Percentiles rank a stretch among this genome's conserved stretches.
Conservation (phyloP, 2,797 vertebrate genomes). For the Sorex maritimensis region DNA sequence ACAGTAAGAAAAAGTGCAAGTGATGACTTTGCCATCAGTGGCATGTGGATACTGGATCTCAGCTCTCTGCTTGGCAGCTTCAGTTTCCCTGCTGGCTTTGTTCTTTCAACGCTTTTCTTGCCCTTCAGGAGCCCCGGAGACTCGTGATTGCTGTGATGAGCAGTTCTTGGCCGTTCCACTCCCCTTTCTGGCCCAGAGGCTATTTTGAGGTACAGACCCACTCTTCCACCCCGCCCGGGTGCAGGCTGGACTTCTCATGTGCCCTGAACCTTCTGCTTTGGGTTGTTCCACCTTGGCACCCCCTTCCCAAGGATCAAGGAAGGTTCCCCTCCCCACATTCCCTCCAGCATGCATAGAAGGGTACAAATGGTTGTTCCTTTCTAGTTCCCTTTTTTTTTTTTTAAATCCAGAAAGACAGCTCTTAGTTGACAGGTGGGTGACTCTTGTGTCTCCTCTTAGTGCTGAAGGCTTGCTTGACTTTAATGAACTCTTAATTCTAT, state of each 20-base stretch:
- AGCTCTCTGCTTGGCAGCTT: too few species aligned
- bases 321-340: too few species aligned
- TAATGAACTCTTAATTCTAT: too few species aligned
- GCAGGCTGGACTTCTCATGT: too few species aligned
- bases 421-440: not conserved
- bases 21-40: not conserved
- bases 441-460: not conserved
- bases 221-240: too few species aligned
- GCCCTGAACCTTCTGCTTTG: not conserved
- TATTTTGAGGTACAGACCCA: not conserved
- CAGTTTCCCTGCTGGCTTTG: too few species aligned
- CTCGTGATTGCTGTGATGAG: too few species aligned
- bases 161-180: too few species aligned
- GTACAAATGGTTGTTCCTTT: not conserved
- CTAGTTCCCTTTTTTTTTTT: not conserved
- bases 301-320: not conserved
- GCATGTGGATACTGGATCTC: not conserved
- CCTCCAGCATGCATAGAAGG: not conserved
- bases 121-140: too few species aligned
- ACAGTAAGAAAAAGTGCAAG: too few species aligned
- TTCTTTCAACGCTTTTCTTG: too few species aligned
- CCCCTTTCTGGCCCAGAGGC: not conserved
- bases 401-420: not conserved
- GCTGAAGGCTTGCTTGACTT: constrained; percentile 24
- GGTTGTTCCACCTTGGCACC: not conserved